phyloP scores from a whole-genome alignment of 2,797 vertebrate genomes.

The Corythornis leucogaster region DNA sequence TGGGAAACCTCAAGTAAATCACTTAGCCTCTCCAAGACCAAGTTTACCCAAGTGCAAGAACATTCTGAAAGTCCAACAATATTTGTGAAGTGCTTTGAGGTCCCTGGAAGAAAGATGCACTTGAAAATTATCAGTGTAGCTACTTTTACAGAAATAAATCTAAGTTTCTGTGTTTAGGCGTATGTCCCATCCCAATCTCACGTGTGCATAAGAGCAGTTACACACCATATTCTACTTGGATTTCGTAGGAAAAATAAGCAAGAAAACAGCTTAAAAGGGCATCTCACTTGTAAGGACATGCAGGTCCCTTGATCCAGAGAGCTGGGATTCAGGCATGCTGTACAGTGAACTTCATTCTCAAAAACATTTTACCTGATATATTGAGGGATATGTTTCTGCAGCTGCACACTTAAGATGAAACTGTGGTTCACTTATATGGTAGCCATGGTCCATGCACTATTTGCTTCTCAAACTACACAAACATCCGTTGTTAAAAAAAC shows the following conservation, averaged over 20 bases:
- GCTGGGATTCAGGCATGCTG: not conserved
- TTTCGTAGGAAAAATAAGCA: not conserved
- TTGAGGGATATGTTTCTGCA: not conserved
- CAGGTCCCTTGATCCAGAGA: not conserved
- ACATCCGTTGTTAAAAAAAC: accelerated
- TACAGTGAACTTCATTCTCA: not conserved
- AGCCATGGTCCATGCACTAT: not conserved
- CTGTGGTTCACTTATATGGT: not conserved
- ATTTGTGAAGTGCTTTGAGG: conserved; percentile 2
- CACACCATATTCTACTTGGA: not conserved
- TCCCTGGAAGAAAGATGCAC: conserved; percentile 23
- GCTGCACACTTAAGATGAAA: not conserved
- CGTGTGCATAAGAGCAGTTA: not conserved
- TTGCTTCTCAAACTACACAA: not conserved
- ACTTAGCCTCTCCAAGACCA: conserved; percentile 43
- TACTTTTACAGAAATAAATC: conserved; percentile 17
- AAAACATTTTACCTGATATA: not conserved
- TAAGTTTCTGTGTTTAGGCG: not conserved
- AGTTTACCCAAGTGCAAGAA: conserved; percentile 41
- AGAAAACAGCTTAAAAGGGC: not conserved
- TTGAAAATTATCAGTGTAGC: not conserved
- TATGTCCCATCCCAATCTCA: not conserved
- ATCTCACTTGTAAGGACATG: not conserved
- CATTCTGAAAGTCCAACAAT: not conserved
- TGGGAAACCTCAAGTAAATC: conserved; percentile 49